Evolutionary conservation across 2,888 invertebrate genomes (phyloP), one percentile per base, ranked within the genome.

Genomic region (Perithous albicinctus): DNA sequence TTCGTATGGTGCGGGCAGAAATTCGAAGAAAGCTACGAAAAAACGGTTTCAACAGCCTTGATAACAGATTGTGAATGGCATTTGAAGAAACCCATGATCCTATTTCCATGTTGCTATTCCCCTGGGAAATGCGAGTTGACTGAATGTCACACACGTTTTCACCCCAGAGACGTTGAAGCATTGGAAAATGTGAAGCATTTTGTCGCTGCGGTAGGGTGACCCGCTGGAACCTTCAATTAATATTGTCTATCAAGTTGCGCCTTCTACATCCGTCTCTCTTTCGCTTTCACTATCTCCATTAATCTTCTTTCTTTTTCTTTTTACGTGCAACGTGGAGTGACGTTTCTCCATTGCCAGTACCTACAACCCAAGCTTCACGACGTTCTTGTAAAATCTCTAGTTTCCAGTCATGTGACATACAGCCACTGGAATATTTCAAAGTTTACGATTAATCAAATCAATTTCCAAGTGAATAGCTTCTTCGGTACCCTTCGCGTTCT

Each of bases 111-210:
- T 46, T 32, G 20, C 23, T 29, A 10, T 23, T 12, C 10, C 56
- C 48, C 66, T 8, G 8, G 51, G 23, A 48, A 10, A 20, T 23
- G 12, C 7, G 7, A 41, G 26, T 15, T 54, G 46, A 8, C 18
- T 20, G 18, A n/a, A 26, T 12, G 15, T 20, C n/a, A 23, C 46
- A 4, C 48, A 54, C 23, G 54, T 54, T 26, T 51, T 32, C n/a
- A 18, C 46, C 20, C 59, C 10, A 41, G 35, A 38, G 79, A 75
- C 80, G 64, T 80, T 76, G 69, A 83, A 61, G 46, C 77, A 80
- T 84, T 76, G 78, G 82, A 75, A 84, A 82, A 78, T 83, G 61
- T 59, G 43, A 66, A 56, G 83, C 80, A 80, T 84, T 86, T 86
- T 86, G 81, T 85, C 76, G 69, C 41, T 29, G 43, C 15, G 6